Percentiles rank a stretch among this genome's conserved stretches.
Evolutionary conservation across 2,113 vertebrate genomes (phyloP).

Genomic region (Syngnathus scovelli): DNA sequence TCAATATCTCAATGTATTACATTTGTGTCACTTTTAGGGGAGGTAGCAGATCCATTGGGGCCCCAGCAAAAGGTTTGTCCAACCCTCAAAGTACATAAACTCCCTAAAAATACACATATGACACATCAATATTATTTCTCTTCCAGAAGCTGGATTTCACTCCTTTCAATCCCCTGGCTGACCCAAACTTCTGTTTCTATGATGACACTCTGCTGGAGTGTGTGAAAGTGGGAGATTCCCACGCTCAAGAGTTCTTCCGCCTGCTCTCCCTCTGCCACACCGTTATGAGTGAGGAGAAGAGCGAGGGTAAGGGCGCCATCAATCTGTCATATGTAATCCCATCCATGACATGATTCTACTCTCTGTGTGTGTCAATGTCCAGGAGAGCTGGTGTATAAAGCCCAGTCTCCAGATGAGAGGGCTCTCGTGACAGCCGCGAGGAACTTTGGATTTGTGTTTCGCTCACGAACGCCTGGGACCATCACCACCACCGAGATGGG

Average conservation of each 20-base stretch:
- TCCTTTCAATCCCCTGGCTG: constrained; percentile 80
- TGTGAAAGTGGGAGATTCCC: constrained; percentile 75
- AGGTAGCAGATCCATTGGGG: constrained; percentile 73
- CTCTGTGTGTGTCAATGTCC: not conserved
- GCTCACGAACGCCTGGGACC: constrained; percentile 82
- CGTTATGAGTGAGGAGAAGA: constrained; percentile 90
- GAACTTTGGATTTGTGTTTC: constrained; percentile 90
- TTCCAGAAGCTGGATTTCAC: constrained; percentile 82
- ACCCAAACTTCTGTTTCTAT: constrained; percentile 82
- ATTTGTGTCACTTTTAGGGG: constrained; percentile 68
- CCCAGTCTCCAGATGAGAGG: constrained; percentile 89
- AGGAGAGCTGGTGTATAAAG: constrained; percentile 88
- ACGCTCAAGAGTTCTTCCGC: constrained; percentile 85
- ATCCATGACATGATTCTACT: not conserved
- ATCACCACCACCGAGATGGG: constrained; percentile 85
- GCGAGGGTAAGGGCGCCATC: constrained; percentile 66
- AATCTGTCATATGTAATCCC: not conserved
- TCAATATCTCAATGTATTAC: not conserved
- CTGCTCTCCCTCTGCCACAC: constrained; percentile 90
- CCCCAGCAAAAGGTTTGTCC: constrained; percentile 73
- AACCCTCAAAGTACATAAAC: not conserved
- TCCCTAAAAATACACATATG: not conserved
- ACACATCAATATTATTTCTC: not conserved
- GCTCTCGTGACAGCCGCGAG: constrained; percentile 86
- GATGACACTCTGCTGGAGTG: constrained; percentile 82